A percentile compares a stretch with the other conserved stretches of the same genome.
Evolutionary conservation across 2,888 invertebrate species (phyloP).

Genomic region (Tortrix viridana): DNA sequence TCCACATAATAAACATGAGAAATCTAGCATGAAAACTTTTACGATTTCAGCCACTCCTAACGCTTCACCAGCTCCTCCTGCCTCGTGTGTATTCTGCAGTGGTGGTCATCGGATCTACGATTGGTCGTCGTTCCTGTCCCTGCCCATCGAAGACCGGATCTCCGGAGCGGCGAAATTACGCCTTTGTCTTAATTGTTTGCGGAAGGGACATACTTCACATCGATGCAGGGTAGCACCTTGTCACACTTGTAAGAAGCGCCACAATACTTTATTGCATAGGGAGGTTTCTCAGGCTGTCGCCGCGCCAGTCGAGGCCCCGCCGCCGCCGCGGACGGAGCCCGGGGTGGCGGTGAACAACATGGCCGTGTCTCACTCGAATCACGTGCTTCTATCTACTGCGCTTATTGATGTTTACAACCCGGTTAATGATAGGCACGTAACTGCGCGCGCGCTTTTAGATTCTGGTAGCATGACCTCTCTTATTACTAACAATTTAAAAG

Average conservation of each 20-base stretch:
- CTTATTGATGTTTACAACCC: conserved; percentile 17
- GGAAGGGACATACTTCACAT: conserved; percentile 2
- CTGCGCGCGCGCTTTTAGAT: conserved; percentile 22
- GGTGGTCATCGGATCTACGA: conserved; percentile 30
- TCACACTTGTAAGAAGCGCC: conserved; percentile 17
- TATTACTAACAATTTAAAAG: conserved; percentile 17
- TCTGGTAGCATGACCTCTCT: conserved; percentile 31
- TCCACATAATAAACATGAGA: not conserved
- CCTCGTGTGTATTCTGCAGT: conserved; percentile 20
- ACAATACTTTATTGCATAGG: conserved; percentile 19
- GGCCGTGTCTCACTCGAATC: not conserved
- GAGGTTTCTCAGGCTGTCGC: not conserved
- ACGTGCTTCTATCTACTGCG: conserved; percentile 26
- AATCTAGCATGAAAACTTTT: not conserved
- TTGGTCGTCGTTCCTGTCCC: conserved; percentile 23
- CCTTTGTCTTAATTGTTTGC: conserved; percentile 23
- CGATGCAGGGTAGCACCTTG: conserved; percentile 15
- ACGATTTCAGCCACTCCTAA: conserved; percentile 1
- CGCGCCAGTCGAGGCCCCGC: not conserved
- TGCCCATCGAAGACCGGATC: conserved; percentile 10
- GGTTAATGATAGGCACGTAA: not conserved
- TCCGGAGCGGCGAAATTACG: conserved; percentile 3
- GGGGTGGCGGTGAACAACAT: not conserved
- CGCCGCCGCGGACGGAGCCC: conserved; percentile 1
- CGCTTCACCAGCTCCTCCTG: not conserved